These are phyloP conservation scores for Labrus mixtus DNA, from an alignment of 2,113 vertebrate species.

Conservation along the genomic window DNA sequence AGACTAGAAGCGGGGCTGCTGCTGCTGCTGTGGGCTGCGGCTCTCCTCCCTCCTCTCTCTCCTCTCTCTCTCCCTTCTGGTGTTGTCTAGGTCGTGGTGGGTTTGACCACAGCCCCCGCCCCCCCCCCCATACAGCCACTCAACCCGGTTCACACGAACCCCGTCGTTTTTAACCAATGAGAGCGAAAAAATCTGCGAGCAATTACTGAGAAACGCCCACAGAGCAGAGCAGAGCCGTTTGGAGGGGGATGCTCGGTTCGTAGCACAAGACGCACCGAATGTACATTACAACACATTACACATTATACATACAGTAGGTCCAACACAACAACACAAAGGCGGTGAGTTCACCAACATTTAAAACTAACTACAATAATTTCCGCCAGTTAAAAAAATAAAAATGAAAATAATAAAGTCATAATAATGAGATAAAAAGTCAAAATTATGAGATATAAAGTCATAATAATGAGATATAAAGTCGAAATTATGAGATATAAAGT, in stretches of 20 bases:
- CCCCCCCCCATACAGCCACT: not conserved
- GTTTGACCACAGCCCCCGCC: conserved; percentile 68
- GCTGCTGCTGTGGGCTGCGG: conserved; percentile 33
- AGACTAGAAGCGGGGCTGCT: conserved; percentile 65
- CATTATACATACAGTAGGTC: rapidly evolving
- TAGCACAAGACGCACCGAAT: not conserved
- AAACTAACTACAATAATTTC: too few relatives aligned
- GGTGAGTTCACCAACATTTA: too few relatives aligned
- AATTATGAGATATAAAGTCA: too few relatives aligned
- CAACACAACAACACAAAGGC: rapidly evolving
- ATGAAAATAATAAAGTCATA: too few relatives aligned
- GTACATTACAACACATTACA: rapidly evolving
- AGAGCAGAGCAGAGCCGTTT: conserved; percentile 6
- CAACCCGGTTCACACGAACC: conserved; percentile 74
- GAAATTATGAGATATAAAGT: too few relatives aligned
- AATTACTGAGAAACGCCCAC: conserved; percentile 77
- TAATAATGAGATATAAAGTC: too few relatives aligned
- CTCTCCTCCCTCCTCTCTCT: conserved; percentile 31
- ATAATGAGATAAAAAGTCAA: too few relatives aligned
- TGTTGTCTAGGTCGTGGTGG: conserved; percentile 75
- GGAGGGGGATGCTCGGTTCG: conserved; percentile 57
- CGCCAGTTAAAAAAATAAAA: too few relatives aligned
- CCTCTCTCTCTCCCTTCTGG: conserved; percentile 50
- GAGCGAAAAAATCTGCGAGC: conserved; percentile 67
- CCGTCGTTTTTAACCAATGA: conserved; percentile 74